Evolutionary conservation across 2,797 vertebrate genomes (phyloP).

Genomic region (Malacoctenus gilli): DNA sequence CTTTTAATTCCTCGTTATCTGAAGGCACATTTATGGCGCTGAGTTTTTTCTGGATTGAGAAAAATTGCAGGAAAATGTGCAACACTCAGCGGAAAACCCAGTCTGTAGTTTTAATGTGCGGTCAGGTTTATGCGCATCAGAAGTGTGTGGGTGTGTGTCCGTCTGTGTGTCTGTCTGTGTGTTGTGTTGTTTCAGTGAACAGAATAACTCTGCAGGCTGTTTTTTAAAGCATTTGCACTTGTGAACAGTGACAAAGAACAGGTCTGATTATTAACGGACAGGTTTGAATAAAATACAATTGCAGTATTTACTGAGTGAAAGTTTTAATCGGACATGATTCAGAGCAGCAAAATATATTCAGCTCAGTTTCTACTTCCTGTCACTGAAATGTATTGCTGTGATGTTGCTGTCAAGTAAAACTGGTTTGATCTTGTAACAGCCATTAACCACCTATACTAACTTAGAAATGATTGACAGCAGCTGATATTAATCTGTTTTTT

Average conservation of each 20-base stretch:
- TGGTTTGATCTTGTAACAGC: slow-evolving; percentile 44
- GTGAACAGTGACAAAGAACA: slow-evolving; percentile 6
- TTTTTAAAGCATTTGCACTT: slow-evolving; percentile 5
- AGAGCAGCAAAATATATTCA: neutral
- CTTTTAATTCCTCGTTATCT: neutral
- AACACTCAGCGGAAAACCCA: slow-evolving; percentile 22
- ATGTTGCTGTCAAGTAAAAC: slow-evolving; percentile 22
- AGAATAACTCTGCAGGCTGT: neutral
- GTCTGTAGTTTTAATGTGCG: neutral
- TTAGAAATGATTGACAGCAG: neutral
- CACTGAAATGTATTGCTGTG: slow-evolving; percentile 24
- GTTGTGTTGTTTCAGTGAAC: neutral
- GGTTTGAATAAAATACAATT: too few relatives aligned
- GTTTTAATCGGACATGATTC: too few relatives aligned
- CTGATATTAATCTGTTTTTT: slow-evolving; percentile 8
- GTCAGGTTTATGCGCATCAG: too few relatives aligned
- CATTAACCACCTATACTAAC: slow-evolving; percentile 29
- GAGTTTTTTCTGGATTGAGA: slow-evolving; percentile 7
- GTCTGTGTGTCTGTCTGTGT: slow-evolving; percentile 10
- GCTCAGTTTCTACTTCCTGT: too few relatives aligned
- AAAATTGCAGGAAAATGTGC: slow-evolving; percentile 3
- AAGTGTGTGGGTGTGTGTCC: slow-evolving; percentile 11
- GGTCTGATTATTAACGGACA: too few relatives aligned
- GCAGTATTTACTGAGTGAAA: too few relatives aligned
- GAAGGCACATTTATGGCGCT: neutral